Evolutionary conservation across 2,797 vertebrate genomes (phyloP).

Genomic region (Pseudomugil tenellus): DNA sequence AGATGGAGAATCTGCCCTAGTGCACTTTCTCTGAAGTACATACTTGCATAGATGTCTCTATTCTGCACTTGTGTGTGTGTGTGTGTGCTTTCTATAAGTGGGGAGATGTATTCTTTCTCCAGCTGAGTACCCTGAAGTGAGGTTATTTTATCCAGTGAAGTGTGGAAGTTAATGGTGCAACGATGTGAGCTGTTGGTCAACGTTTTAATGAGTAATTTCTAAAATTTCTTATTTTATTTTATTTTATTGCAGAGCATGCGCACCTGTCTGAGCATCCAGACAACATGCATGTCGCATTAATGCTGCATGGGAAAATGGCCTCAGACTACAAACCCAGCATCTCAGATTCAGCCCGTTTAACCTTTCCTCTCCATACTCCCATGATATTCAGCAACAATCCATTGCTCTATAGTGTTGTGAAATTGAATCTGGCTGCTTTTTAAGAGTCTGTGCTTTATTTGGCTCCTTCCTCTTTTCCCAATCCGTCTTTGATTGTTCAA

Average conservation of each 20-base stretch:
- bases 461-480: slow-evolving; percentile 52
- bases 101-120: slow-evolving; percentile 37
- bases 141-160: slow-evolving; percentile 55
- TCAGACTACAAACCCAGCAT: slow-evolving; percentile 21
- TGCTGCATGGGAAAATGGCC: slow-evolving; percentile 40
- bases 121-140: slow-evolving; percentile 56
- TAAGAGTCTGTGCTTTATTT: slow-evolving; percentile 59
- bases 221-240: background rate
- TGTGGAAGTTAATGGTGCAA: slow-evolving; percentile 11
- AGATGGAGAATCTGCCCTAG: slow-evolving; percentile 76
- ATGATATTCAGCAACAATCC: slow-evolving; percentile 39
- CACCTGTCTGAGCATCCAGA: slow-evolving; percentile 34
- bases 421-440: slow-evolving; percentile 49
- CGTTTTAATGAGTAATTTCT: slow-evolving; percentile 14
- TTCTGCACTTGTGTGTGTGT: slow-evolving; percentile 49
- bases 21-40: slow-evolving; percentile 71
- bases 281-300: slow-evolving; percentile 49
- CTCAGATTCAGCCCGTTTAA: slow-evolving; percentile 44
- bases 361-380: slow-evolving; percentile 43
- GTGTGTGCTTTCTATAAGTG: slow-evolving; percentile 56
- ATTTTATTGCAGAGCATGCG: slow-evolving; percentile 3
- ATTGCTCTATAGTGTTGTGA: slow-evolving; percentile 40
- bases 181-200: slow-evolving; percentile 1
- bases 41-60: slow-evolving; percentile 68
- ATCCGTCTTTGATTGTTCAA: slow-evolving; percentile 77